A percentile compares a stretch with the other conserved stretches of the same genome.
Conservation (phyloP, 2,888 invertebrate genomes). For the Drosophila kuntzei region DNA sequence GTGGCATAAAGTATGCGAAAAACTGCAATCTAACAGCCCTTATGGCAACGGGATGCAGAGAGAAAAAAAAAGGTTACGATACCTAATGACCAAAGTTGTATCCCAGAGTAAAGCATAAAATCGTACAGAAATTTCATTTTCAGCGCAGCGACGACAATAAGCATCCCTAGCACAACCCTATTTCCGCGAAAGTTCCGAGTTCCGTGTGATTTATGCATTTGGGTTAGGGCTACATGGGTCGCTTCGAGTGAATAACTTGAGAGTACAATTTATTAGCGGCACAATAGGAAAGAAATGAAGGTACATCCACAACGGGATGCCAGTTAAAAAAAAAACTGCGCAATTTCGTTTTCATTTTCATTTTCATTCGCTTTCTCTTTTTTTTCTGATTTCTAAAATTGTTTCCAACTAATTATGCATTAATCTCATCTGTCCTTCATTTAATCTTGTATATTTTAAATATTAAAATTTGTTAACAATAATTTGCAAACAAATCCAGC, state of each 20-base stretch:
- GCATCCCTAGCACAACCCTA: constrained; percentile 24
- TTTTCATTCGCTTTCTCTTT: constrained; percentile 26
- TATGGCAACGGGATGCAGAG: constrained; percentile 5
- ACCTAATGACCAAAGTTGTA: constrained; percentile 69
- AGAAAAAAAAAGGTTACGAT: constrained; percentile 7
- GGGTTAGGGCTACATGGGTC: constrained; percentile 56
- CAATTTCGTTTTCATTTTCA: constrained; percentile 2
- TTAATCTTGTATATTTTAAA: constrained; percentile 18
- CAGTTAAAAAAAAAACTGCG: constrained; percentile 28
- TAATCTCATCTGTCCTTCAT: constrained; percentile 26
- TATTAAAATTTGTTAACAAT: constrained; percentile 23
- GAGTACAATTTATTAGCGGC: constrained; percentile 67
- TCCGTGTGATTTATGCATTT: constrained; percentile 74
- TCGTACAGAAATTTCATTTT: constrained; percentile 44
- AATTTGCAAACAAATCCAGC: neutral
- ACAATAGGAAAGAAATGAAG: constrained; percentile 45
- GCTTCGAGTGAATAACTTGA: constrained; percentile 64
- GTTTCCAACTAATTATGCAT: constrained; percentile 19
- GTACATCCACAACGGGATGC: constrained; percentile 32
- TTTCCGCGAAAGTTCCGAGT: constrained; percentile 47
- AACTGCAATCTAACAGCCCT: constrained; percentile 55
- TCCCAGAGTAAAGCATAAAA: constrained; percentile 7
- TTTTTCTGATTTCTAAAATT: neutral
- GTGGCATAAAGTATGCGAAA: constrained; percentile 40
- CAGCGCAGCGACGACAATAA: constrained; percentile 47